Base-by-base conservation (phyloP, 1,140 invertebrate genomes). In the Charaxes varanes region DNA sequence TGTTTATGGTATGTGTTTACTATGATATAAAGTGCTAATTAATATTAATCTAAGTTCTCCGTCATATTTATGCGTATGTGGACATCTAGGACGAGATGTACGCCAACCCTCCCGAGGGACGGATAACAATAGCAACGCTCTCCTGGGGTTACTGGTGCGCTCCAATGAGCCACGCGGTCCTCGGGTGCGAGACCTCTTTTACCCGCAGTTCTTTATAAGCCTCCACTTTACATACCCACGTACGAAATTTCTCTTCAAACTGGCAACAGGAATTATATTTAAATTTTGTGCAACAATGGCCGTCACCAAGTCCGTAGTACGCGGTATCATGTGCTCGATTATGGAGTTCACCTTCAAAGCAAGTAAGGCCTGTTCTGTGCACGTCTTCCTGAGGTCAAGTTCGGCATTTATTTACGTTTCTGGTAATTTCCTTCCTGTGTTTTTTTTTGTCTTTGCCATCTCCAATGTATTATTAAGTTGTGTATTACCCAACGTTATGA, bases 291-390 rank as follows among this genome's bases (percentile, higher is more conserved):
- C 28, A 31, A 52, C 45, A 47, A 79, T 79, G 74, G 78, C 74
- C 12, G 58, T 79, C 17, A 82, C 78, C 3, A 82, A 80, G 49
- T 72, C 76, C 14, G 73, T 64, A 6, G 72, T 82, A 15, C 69
- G 76, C 40, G 76, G 78, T 33, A 68, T 80, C 41, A 82, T 82
- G 78, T 82, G 74, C 41, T 72, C 73, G 14, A 70, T 82, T 40
- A 80, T 82, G 78, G 78, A 82, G 54, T 74, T 82, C 56, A 82
- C 78, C 38, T 82, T 82, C 56, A 82, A 72, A 82, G 78, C 78
- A 77, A 82, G 78, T 82, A 78, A 82, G 73, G 41, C 28, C 35
- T 47, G 30, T 51, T 46, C 45, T 43, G 45, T 41, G 42, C 43
- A 44, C 44, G 43, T 48, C 28, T 36, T 41, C 35, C 19, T 48